Evolutionary conservation across 2,797 vertebrate species (phyloP).

Genomic region (Lithobates pipiens): DNA sequence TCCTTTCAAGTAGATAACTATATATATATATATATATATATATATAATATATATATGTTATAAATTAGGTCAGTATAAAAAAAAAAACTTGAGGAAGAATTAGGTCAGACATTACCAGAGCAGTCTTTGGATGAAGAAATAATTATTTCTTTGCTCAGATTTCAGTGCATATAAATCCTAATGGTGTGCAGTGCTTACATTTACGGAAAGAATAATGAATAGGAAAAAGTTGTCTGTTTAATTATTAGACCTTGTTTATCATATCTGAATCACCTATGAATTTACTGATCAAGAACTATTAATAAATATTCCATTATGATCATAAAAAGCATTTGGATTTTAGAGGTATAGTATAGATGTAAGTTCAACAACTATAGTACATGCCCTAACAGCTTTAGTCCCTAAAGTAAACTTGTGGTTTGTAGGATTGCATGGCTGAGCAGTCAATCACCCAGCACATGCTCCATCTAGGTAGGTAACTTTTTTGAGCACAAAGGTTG

Average conservation of each 20-base stretch:
- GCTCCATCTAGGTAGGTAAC: too few species aligned
- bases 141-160: neutral
- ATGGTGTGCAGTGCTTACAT: neutral
- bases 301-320: too few species aligned
- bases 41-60: constrained; percentile 2
- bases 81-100: constrained; percentile 30
- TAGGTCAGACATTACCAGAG: constrained; percentile 41
- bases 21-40: constrained; percentile 11
- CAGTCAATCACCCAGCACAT: too few species aligned
- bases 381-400: too few species aligned
- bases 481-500: too few species aligned
- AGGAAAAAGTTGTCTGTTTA: neutral
- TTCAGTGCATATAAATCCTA: constrained; percentile 3
- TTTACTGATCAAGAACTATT: too few species aligned
- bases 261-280: too few species aligned
- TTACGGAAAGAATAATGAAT: neutral
- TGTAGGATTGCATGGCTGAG: too few species aligned
- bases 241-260: neutral
- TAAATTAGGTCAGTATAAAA: constrained; percentile 50
- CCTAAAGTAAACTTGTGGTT: too few species aligned
- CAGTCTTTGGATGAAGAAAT: constrained; percentile 25
- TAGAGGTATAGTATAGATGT: too few species aligned
- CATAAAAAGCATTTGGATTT: too few species aligned
- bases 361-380: too few species aligned
- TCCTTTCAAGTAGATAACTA: constrained; percentile 36